phyloP scores from a whole-genome alignment of 2,797 vertebrate species.

The Ctenopoma kingsleyae region DNA sequence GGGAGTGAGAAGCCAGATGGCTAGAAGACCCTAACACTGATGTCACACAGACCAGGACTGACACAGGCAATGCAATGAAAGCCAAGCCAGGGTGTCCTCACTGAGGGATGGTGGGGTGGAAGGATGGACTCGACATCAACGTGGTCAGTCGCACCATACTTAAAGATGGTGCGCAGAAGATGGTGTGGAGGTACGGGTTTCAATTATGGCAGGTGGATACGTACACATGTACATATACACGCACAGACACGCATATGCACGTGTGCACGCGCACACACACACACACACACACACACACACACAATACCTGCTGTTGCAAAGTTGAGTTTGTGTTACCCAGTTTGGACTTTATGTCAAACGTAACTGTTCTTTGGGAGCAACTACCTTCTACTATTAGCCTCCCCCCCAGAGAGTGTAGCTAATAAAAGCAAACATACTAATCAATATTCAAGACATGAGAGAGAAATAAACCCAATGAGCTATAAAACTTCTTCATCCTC shows the following conservation, averaged over 20 bases:
- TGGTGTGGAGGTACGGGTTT: constrained; percentile 72
- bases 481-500: constrained; percentile 33
- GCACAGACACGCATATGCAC: constrained; percentile 21
- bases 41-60: constrained; percentile 56
- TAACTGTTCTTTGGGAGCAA: constrained; percentile 45
- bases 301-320: constrained; percentile 39
- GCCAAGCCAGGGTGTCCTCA: constrained; percentile 83
- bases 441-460: constrained; percentile 29
- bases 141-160: constrained; percentile 48
- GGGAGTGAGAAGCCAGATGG: constrained; percentile 19
- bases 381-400: constrained; percentile 33
- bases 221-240: constrained; percentile 15
- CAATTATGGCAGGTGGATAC: constrained; percentile 41
- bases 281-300: constrained; percentile 32
- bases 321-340: constrained; percentile 71
- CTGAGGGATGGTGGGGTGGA: constrained; percentile 67
- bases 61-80: constrained; percentile 77
- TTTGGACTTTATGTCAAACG: constrained; percentile 59
- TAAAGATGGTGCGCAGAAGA: constrained; percentile 63
- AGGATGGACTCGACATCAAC: constrained; percentile 54
- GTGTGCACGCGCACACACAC: constrained; percentile 18
- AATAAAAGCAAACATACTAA: constrained; percentile 32
- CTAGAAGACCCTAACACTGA: background rate
- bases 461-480: constrained; percentile 38
- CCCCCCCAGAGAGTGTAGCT: background rate